Percentiles rank a stretch among this genome's conserved stretches.
phyloP scores from a whole-genome alignment of 2,888 invertebrate species.

The Pemphredon lugubris region DNA sequence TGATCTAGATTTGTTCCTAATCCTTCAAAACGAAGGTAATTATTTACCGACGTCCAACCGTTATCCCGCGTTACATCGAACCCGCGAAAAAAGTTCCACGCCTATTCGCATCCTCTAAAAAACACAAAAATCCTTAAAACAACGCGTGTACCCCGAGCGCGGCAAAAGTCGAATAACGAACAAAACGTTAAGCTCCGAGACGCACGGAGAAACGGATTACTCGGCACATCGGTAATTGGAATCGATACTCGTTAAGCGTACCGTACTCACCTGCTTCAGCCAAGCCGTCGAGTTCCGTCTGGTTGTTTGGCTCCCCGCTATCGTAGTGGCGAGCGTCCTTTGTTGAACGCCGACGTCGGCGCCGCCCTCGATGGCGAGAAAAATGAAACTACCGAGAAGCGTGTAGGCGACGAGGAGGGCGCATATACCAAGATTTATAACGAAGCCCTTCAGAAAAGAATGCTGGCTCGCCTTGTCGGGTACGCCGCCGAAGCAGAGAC shows the following conservation, averaged over 20 bases:
- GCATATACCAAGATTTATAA: slow-evolving; percentile 92
- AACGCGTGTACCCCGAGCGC: no score
- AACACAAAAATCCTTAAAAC: no score
- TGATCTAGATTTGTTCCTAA: no score
- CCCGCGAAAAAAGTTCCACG: no score
- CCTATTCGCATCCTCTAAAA: no score
- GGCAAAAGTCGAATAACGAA: neutral
- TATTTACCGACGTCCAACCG: no score
- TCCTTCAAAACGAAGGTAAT: no score
- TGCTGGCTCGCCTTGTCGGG: slow-evolving; percentile 79
- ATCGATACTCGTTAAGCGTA: slow-evolving; percentile 1
- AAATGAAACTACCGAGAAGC: slow-evolving; percentile 89
- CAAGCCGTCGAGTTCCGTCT: slow-evolving; percentile 76
- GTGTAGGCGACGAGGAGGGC: slow-evolving; percentile 91
- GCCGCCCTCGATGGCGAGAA: slow-evolving; percentile 91
- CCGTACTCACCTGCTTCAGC: slow-evolving; percentile 78
- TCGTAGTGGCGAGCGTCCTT: slow-evolving; percentile 84
- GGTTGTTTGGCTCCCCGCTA: slow-evolving; percentile 70
- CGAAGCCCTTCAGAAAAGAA: slow-evolving; percentile 87
- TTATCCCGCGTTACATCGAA: no score
- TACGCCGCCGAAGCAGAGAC: slow-evolving; percentile 79
- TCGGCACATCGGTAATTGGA: no score
- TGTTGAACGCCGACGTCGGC: slow-evolving; percentile 83
- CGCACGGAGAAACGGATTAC: no score
- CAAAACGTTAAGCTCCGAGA: neutral